Evolutionary conservation across 2,797 vertebrate genomes (phyloP).

Genomic region (Crocodylus rhombifer): DNA sequence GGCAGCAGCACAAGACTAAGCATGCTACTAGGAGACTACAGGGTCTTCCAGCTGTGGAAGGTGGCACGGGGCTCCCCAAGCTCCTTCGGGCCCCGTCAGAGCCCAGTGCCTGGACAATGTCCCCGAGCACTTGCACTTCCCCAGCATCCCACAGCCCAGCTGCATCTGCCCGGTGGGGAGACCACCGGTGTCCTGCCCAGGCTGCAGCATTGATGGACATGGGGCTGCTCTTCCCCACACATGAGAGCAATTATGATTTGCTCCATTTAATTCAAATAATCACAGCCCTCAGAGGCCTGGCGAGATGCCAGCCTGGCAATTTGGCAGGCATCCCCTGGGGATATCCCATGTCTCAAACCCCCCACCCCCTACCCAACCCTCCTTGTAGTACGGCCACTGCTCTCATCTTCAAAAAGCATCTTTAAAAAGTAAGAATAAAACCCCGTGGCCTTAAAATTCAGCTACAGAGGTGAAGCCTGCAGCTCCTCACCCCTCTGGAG

Average conservation of each 20-base stretch:
- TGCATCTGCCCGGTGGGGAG: background rate
- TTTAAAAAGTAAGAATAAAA: background rate
- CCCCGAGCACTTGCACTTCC: background rate
- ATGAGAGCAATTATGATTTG: background rate
- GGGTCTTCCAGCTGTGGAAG: background rate
- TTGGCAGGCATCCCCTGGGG: background rate
- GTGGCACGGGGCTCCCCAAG: background rate
- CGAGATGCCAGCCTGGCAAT: background rate
- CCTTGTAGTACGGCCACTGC: background rate
- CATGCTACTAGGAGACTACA: background rate
- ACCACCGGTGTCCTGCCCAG: no score
- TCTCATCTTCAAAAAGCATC: background rate
- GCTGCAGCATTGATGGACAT: no score
- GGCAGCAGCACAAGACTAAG: background rate
- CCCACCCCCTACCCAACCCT: background rate
- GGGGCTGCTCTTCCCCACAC: no score
- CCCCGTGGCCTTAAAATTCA: background rate
- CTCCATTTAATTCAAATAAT: constrained; percentile 57
- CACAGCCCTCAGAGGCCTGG: background rate
- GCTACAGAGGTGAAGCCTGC: background rate
- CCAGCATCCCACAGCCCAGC: background rate
- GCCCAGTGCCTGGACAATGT: background rate
- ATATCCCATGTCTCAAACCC: background rate
- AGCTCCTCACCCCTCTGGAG: background rate
- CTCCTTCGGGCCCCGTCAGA: background rate